Conservation (phyloP, 2,797 vertebrate genomes). For the Amniataba percoides region DNA sequence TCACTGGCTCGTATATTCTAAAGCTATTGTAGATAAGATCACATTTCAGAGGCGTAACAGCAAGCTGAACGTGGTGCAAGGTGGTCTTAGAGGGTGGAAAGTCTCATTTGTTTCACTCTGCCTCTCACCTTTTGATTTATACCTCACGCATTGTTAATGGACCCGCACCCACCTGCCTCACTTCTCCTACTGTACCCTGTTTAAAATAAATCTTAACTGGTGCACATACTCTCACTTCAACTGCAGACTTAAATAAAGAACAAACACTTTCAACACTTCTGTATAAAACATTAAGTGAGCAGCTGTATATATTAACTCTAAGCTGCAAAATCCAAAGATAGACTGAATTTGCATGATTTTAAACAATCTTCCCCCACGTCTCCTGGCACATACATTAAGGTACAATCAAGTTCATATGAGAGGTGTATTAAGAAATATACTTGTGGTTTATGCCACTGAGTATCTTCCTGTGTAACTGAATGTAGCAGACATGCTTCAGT, state of each 20-base stretch:
- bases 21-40: slow-evolving; percentile 59
- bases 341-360: slow-evolving; percentile 36
- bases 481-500: neutral
- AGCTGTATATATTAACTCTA: slow-evolving; percentile 44
- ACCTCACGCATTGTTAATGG: slow-evolving; percentile 72
- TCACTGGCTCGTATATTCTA: slow-evolving; percentile 57
- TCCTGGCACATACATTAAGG: neutral
- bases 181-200: slow-evolving; percentile 32
- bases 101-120: slow-evolving; percentile 49
- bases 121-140: slow-evolving; percentile 65
- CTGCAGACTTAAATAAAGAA: slow-evolving; percentile 38
- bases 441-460: slow-evolving; percentile 4
- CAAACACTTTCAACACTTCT: slow-evolving; percentile 33
- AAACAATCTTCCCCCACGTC: slow-evolving; percentile 11
- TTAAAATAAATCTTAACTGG: slow-evolving; percentile 44
- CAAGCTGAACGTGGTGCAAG: slow-evolving; percentile 27
- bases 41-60: slow-evolving; percentile 54
- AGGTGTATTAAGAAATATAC: slow-evolving; percentile 13
- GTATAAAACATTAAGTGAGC: slow-evolving; percentile 1
- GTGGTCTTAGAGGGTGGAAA: slow-evolving; percentile 40
- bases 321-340: slow-evolving; percentile 30
- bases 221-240: slow-evolving; percentile 5
- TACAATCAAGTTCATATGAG: slow-evolving; percentile 25
- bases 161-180: slow-evolving; percentile 16
- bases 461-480: slow-evolving; percentile 5